Percentiles rank a stretch among this genome's conserved stretches.
Evolutionary conservation across 2,113 vertebrate species (phyloP).

Genomic region (Empidonax traillii): DNA sequence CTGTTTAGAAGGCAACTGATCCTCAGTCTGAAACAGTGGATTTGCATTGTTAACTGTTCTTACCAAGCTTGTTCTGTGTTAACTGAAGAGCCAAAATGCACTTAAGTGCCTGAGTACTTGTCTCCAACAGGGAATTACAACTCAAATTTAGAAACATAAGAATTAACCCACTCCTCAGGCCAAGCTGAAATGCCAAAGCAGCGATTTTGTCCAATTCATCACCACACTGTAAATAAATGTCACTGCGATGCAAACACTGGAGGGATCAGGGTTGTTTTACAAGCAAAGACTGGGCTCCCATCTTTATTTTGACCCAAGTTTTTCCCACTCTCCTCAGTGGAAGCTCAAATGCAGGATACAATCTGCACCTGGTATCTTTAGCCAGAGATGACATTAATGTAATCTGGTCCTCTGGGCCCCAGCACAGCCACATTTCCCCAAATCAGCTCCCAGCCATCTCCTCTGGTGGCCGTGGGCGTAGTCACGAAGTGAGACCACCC

Average conservation of each 20-base stretch:
- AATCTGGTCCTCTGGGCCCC: background rate
- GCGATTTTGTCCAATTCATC: background rate
- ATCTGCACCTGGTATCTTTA: background rate
- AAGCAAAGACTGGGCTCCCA: background rate
- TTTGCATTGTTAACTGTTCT: background rate
- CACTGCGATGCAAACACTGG: background rate
- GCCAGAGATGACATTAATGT: background rate
- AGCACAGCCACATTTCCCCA: background rate
- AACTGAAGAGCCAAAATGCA: background rate
- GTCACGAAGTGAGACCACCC: background rate
- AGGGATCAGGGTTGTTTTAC: background rate
- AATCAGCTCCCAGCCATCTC: background rate
- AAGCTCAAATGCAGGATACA: background rate
- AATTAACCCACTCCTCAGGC: background rate
- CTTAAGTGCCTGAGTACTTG: background rate
- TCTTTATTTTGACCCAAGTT: background rate
- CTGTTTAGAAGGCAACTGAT: background rate
- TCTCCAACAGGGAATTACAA: background rate
- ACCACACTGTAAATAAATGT: background rate
- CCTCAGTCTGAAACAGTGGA: background rate
- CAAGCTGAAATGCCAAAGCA: background rate
- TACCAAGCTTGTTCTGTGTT: accelerated
- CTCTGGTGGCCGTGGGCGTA: background rate
- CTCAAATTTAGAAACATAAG: background rate
- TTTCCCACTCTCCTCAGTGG: background rate